phyloP scores from a whole-genome alignment of 1,140 invertebrate genomes.

The Prorops nasuta region DNA sequence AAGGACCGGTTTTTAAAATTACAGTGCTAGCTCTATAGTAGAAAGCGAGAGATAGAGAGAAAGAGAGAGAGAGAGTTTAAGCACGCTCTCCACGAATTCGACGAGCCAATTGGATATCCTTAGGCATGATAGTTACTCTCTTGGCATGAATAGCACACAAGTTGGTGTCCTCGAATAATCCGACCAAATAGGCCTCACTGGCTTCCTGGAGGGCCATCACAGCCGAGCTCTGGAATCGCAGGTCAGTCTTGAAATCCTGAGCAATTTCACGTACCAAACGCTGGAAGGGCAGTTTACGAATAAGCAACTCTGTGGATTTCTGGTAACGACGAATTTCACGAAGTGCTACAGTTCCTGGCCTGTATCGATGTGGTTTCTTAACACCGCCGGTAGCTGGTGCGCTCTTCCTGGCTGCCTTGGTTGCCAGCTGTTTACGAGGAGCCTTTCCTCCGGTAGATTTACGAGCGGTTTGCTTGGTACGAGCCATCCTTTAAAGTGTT shows the following conservation, averaged over 20 bases:
- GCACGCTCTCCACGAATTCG: slow-evolving; percentile 22
- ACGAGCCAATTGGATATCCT: no score
- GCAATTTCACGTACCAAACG: slow-evolving; percentile 22
- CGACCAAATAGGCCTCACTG: slow-evolving; percentile 21
- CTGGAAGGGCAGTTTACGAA: no score
- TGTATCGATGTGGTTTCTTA: slow-evolving; percentile 53
- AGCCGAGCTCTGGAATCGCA: slow-evolving; percentile 19
- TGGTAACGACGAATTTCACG: slow-evolving; percentile 18
- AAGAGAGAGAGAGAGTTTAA: no score
- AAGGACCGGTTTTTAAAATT: slow-evolving; percentile 12
- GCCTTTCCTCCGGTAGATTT: slow-evolving; percentile 18
- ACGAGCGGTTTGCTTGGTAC: slow-evolving; percentile 48
- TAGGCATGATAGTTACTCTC: slow-evolving; percentile 22
- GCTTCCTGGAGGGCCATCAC: slow-evolving; percentile 24
- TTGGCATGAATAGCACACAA: slow-evolving; percentile 24
- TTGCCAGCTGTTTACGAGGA: slow-evolving; percentile 53
- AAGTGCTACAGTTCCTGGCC: slow-evolving; percentile 17
- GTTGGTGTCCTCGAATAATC: no score
- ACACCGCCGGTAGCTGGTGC: slow-evolving; percentile 56
- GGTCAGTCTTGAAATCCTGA: slow-evolving; percentile 22
- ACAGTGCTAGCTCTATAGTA: no score
- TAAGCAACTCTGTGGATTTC: slow-evolving; percentile 14
- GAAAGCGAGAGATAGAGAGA: no score
- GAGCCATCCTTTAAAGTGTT: no score
- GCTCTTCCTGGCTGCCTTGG: slow-evolving; percentile 56